Evolutionary conservation across 2,113 vertebrate genomes (phyloP), one percentile per base, ranked within the genome.

Genomic region (Salminus brasiliensis): DNA sequence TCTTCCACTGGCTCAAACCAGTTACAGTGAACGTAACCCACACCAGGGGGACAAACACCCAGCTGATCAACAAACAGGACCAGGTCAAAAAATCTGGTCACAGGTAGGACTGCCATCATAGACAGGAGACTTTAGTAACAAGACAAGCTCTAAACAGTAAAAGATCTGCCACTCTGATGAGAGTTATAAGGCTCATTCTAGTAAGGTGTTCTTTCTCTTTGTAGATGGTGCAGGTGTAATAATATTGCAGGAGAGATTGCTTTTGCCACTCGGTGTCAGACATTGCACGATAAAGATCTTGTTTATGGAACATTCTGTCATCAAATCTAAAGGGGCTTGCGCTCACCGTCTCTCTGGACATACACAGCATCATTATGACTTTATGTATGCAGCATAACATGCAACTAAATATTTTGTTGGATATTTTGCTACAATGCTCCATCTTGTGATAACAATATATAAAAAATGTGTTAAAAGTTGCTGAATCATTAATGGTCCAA

Each of bases 31-130:
- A 89, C 86, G 83, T 88, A 91, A 89, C 83, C 82, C 79, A 78
- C 77, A 84, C 89, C 91, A 92, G 91, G 88, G 93, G 91, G 85
- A 88, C 91, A 92, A 92, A 92, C 90, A 91, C 86, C 84, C 86
- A 89, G 32, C 8, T 67, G 1, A 66, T 75, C 81, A 72, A 76
- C 75, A 81, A 53, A 72, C 78, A 72, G 23, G 23, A 81, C 76
- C 39, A 63, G 47, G 18, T 60, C 21, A 32, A 45, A 16, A 25
- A 36, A 74, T 47, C 43, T 66, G 53, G 60, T 10, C 6, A 60
- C 36, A 57, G 2, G 21, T 2, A 39, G 18, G 36, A 45, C 16
- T 13, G 34, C 36, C 30, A 34, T 67, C 71, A 83, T 65, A 85
- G 57, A 79, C 62, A 59, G 27, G 4, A 5, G 15, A 3, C 4